phyloP scores from a whole-genome alignment of 2,797 vertebrate species.

The Coluber constrictor region DNA sequence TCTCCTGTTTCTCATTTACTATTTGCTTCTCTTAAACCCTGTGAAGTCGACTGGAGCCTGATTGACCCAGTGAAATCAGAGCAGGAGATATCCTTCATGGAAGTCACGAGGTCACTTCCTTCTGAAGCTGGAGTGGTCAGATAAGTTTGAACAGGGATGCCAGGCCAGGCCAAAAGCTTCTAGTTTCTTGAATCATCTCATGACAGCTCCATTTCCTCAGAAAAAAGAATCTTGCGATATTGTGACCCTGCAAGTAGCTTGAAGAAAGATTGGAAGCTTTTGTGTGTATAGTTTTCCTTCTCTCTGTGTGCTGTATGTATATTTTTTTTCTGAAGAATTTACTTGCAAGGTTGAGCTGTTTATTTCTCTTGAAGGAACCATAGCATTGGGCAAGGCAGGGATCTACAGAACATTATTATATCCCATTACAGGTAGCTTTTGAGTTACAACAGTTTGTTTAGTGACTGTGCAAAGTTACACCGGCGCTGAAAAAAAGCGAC shows the following conservation, averaged over 20 bases:
- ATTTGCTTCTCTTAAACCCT: slow-evolving; percentile 68
- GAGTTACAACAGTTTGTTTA: too few relatives aligned
- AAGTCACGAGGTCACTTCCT: slow-evolving; percentile 4
- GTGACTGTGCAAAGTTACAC: too few relatives aligned
- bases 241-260: not conserved
- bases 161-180: not conserved
- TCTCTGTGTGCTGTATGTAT: not conserved
- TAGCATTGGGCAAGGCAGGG: too few relatives aligned
- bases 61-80: slow-evolving; percentile 51
- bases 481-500: too few relatives aligned
- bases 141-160: not conserved
- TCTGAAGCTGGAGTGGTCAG: not conserved
- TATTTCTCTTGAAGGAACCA: too few relatives aligned
- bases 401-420: too few relatives aligned
- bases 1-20: slow-evolving; percentile 69
- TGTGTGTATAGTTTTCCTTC: too few relatives aligned
- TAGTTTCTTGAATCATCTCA: not conserved
- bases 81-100: slow-evolving; percentile 29
- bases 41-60: slow-evolving; percentile 43
- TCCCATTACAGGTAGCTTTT: too few relatives aligned
- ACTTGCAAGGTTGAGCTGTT: too few relatives aligned
- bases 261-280: not conserved
- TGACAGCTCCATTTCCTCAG: not conserved
- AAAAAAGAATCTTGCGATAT: not conserved
- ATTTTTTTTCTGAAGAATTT: too few relatives aligned